Evolutionary conservation across 2,797 vertebrate genomes (phyloP).

Genomic region (Calcarius lapponicus): DNA sequence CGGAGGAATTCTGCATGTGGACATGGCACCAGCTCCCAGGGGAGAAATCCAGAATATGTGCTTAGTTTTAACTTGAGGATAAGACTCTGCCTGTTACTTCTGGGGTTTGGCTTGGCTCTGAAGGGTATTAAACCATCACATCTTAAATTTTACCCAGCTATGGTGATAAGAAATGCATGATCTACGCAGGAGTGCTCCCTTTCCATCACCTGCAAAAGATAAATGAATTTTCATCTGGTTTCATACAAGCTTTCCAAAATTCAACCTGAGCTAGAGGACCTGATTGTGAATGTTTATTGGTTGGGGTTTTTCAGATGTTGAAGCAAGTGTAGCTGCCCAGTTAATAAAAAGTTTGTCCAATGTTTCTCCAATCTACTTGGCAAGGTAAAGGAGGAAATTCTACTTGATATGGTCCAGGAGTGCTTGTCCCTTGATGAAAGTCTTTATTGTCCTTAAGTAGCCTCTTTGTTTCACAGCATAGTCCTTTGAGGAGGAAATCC

Average conservation of each 20-base stretch:
- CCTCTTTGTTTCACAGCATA: background rate
- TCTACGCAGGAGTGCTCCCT: background rate
- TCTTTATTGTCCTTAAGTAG: background rate
- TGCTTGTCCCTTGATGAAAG: background rate
- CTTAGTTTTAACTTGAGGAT: background rate
- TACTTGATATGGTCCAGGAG: background rate
- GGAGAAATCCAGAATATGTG: background rate
- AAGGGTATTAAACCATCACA: background rate
- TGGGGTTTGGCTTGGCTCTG: background rate
- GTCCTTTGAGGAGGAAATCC: background rate
- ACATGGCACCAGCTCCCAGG: background rate
- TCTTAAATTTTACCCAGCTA: background rate
- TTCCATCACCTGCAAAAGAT: background rate
- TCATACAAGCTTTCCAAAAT: background rate
- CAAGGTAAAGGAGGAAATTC: background rate
- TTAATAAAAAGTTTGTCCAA: background rate
- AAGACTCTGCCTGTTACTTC: background rate
- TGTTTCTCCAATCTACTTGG: background rate
- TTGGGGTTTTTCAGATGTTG: background rate
- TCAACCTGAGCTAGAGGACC: background rate
- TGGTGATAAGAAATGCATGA: background rate
- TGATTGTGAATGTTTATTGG: background rate
- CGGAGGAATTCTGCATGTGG: background rate
- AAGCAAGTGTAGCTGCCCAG: background rate
- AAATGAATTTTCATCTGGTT: background rate